phyloP scores from a whole-genome alignment of 2,888 invertebrate genomes.

The Spisula subtruncata region DNA sequence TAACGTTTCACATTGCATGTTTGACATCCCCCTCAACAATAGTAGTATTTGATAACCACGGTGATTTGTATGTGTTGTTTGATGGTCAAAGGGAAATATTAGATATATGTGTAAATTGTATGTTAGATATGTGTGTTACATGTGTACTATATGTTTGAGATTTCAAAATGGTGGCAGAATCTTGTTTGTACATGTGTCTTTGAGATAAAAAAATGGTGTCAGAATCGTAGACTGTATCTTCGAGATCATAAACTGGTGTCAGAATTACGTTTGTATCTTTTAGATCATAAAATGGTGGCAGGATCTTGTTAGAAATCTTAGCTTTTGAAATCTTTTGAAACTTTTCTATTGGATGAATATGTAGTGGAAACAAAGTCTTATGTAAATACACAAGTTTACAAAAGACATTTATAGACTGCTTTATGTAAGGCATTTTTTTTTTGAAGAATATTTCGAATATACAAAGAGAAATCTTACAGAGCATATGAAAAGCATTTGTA shows the following conservation, averaged over 20 bases:
- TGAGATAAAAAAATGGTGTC: not conserved
- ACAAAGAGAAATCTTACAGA: not conserved
- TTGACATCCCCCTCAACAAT: constrained; percentile 27
- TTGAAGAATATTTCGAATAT: not conserved
- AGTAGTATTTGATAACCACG: constrained; percentile 15
- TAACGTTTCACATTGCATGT: constrained; percentile 13
- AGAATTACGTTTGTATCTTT: too few relatives aligned
- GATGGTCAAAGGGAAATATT: not conserved
- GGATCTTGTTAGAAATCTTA: not conserved
- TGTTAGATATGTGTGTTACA: constrained; percentile 2
- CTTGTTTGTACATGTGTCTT: too few relatives aligned
- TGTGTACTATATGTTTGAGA: too few relatives aligned
- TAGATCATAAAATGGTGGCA: not conserved
- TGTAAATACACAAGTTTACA: not conserved
- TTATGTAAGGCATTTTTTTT: too few relatives aligned
- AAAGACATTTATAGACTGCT: too few relatives aligned
- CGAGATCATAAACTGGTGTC: not conserved
- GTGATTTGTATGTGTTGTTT: not conserved
- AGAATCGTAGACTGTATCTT: not conserved
- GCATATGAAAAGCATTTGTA: not conserved
- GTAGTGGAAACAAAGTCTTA: not conserved
- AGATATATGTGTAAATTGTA: too few relatives aligned
- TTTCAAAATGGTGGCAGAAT: not conserved
- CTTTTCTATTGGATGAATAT: not conserved
- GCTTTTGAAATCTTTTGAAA: not conserved